Conservation (phyloP, 2,888 invertebrate species). For the Diarsia mendica region DNA sequence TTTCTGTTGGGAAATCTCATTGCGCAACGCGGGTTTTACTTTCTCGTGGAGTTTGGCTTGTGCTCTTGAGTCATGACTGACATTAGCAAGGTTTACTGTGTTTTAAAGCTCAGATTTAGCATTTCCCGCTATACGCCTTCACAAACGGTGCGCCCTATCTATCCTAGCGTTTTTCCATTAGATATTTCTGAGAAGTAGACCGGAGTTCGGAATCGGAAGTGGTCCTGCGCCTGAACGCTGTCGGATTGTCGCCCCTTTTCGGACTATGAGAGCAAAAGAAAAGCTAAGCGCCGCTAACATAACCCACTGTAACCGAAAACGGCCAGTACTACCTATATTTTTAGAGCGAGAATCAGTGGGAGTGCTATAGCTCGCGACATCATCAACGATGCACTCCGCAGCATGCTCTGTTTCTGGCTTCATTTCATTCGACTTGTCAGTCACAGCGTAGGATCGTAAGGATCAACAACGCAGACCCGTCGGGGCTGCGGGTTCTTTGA, state of each 20-base stretch:
- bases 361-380: background rate
- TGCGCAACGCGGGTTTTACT: background rate
- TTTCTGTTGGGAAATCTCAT: background rate
- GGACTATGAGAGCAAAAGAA: too few species aligned
- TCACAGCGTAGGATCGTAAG: background rate
- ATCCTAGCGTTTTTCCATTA: background rate
- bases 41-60: background rate
- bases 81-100: background rate
- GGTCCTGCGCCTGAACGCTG: background rate
- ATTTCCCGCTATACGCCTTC: background rate
- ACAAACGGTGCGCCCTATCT: background rate
- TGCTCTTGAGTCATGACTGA: background rate
- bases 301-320: too few species aligned
- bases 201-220: background rate
- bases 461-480: background rate
- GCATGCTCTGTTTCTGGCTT: background rate
- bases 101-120: background rate
- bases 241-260: too few species aligned
- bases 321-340: too few species aligned
- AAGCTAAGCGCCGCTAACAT: too few species aligned
- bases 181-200: background rate
- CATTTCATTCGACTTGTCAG: background rate
- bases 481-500: too few species aligned
- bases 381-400: background rate
- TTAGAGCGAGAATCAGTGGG: background rate